These are phyloP conservation scores for Xyrauchen texanus DNA, from an alignment of 2,113 vertebrate genomes.

Conservation along the genomic window DNA sequence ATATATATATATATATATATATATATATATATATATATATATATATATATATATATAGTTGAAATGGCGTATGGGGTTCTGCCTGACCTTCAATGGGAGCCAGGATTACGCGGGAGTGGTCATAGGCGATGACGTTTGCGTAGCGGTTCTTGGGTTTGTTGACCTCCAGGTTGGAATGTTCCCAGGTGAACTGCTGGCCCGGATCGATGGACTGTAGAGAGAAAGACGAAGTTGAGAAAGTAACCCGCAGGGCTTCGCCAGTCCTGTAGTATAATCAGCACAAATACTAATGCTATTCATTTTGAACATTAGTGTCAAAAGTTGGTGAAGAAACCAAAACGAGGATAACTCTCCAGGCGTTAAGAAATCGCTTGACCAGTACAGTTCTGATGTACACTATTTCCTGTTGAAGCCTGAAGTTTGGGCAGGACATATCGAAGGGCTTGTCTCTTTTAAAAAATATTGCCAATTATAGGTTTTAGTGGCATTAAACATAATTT, in stretches of 20 bases:
- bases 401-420: too few relatives aligned
- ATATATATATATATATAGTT: neutral
- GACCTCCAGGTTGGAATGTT: slow-evolving; percentile 97
- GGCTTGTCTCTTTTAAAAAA: too few relatives aligned
- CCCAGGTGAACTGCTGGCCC: slow-evolving; percentile 99
- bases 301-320: too few relatives aligned
- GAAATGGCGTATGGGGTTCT: slow-evolving; percentile 21
- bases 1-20: neutral
- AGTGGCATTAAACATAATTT: too few relatives aligned
- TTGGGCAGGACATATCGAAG: too few relatives aligned
- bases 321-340: neutral
- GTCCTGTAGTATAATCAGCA: slow-evolving; percentile 24
- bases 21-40: neutral
- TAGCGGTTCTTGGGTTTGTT: slow-evolving; percentile 99
- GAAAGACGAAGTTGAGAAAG: slow-evolving; percentile 5
- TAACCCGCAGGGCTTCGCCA: slow-evolving; percentile 23
- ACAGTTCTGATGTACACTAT: too few relatives aligned
- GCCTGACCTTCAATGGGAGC: slow-evolving; percentile 89
- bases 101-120: slow-evolving; percentile 95
- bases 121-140: slow-evolving; percentile 96
- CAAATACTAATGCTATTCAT: neutral
- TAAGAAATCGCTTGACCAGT: too few relatives aligned
- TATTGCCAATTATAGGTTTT: too few relatives aligned
- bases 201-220: slow-evolving; percentile 91
- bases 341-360: too few relatives aligned